Evolutionary conservation across 2,113 vertebrate species (phyloP), one percentile per base, ranked within the genome.

Genomic region (Protobothrops mucrosquamatus): DNA sequence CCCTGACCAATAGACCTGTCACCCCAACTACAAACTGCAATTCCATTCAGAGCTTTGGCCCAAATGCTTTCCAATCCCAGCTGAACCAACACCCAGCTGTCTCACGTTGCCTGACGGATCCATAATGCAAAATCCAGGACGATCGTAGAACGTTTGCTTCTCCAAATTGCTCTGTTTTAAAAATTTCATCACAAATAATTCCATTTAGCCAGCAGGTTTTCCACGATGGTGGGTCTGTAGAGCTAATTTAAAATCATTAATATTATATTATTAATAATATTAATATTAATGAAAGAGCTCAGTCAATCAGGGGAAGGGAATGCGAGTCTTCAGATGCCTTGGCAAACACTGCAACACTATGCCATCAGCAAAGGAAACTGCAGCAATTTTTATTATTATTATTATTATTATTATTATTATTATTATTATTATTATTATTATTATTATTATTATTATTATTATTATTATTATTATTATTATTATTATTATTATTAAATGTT

Each of bases 341-440:
- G 0, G 26, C 88, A 93, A 85, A 26, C 9, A 3, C 0, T 0
- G 46, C 59, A 54, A 88, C 3, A 2, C 7, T 57, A 14, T 85
- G 69, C 18, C 0, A 2, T 5, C 3, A 0, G 0, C 4, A 5
- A 2, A 39, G 6, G n/a, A 4, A n/a, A 23, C 4, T 0, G 88
- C 10, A 74, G 87, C 54, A 85, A 11, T 8, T 81, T 15, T 85
- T n/a, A n/a, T n/a, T 4, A 0, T 0, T 85, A 86, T 92, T 0
- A 46, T 46, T 46, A 46, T 46, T 46, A 46, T 46, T 46, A 5
- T 46, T 46, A 46, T 46, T 46, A 43, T 43, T 43, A 43, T 43
- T 43, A 43, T 43, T 43, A 43, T 43, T 43, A 43, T 43, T 43
- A 43, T 43, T 43, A 43, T 43, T 43, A 43, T 43, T 43, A 43